Evolutionary conservation across 2,113 vertebrate genomes (phyloP), one percentile per base, ranked within the genome.

Genomic region (Megaceryle maxima): DNA sequence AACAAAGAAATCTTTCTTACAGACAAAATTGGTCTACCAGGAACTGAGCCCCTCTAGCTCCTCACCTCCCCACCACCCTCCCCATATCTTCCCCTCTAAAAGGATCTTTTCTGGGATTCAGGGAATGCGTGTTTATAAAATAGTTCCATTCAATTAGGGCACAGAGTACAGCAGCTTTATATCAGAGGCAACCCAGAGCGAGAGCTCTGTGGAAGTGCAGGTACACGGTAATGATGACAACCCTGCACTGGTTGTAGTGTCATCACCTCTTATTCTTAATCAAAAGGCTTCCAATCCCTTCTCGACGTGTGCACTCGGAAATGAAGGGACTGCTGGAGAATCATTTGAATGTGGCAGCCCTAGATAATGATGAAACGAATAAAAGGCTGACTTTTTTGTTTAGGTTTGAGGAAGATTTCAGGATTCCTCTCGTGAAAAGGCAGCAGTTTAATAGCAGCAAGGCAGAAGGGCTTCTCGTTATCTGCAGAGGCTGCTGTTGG

Each of bases 291-390:
- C 96, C 97, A 96, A 97, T 97, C 96, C 96, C 93, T 97, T 97
- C 97, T 96, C 94, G 9, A 97, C 91, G 66, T 97, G 95, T 92
- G 96, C 94, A 97, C 97, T 96, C 76, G 41, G 94, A 97, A 97
- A 97, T 97, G 97, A 97, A 96, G 96, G 97, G 97, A 96, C 94
- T 96, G 96, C 97, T 94, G 83, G 96, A 96, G 96, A 94, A 97
- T 97, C 97, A 97, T 97, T 97, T 97, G 97, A 97, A 97, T 97
- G 97, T 97, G 95, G 94, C 96, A 97, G 97, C 97, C 97, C 97
- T 97, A 96, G 97, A 97, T 97, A 97, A 97, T 97, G 97, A 97
- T 97, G 97, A 97, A 97, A 97, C 95, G 97, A 97, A 97, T 96
- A 97, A 97, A 97, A 97, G 97, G 84, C 94, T 96, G 90, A 96